Evolutionary conservation across 2,888 invertebrate species (phyloP), one percentile per base, ranked within the genome.

Genomic region (Cryptus viduatorius): DNA sequence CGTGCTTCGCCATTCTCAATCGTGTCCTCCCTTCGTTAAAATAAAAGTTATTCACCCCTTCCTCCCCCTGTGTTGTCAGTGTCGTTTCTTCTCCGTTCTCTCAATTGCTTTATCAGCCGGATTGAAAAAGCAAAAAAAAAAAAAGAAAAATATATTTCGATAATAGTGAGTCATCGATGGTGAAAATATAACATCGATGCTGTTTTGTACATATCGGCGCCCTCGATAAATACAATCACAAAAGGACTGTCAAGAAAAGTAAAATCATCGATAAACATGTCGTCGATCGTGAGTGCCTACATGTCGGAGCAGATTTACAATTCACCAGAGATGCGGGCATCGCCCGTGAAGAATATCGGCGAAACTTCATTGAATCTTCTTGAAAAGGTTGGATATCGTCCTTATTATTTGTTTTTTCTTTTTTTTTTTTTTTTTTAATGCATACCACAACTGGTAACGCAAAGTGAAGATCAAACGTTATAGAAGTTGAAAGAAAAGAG

Each of bases 331-430:
- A 81, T 79, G 50, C 78, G 46, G 10, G 76, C 79, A 10, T 65
- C 65, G 56, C 16, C 68, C 42, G 24, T 75, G 82, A 88, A 85
- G 83, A 88, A 86, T 73, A 69, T 79, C 16, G 88, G 84, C 10
- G 89, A 90, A 50, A 71, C 86, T 14, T 86, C 88, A 19, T 64
- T 83, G 75, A 87, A 87, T 84, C 83, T 90, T 53, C 82, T 90
- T 10, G 87, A 88, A 64, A 89, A 90, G 90, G 90, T 83, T 59
- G 85, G 84, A 75, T 56, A 31, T 12, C 12, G 64, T 24, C 29
- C 31, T n/a, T n/a, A 24, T 53, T 56, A 4, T 31, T 72, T 12
- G 46, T 5, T 29, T 31, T 37, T n/a, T 44, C 53, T 7, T 2
- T 16, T 71, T 48, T 64, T 61, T 53, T 46, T 50, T 16, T 42